Percentiles rank a stretch among this genome's conserved stretches.
Evolutionary conservation across 2,797 vertebrate genomes (phyloP).

Genomic region (Notolepis coatsorum): DNA sequence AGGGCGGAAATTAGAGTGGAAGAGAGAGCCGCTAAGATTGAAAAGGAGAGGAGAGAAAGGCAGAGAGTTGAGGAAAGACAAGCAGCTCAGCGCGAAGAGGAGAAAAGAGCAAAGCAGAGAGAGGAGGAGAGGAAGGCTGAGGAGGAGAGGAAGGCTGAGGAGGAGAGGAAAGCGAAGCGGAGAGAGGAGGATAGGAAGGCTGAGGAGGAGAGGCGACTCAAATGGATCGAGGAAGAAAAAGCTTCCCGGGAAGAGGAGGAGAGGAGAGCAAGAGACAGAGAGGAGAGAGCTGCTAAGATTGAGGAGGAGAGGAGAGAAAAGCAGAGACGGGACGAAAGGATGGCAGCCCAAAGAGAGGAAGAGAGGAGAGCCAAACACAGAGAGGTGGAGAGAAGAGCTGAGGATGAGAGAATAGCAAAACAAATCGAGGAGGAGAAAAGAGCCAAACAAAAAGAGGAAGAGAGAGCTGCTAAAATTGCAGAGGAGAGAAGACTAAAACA

Average conservation of each 20-base stretch:
- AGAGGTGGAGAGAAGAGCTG: slow-evolving; percentile 8
- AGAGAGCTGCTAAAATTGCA: too few species aligned
- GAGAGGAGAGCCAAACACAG: too few species aligned
- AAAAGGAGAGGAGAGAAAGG: slow-evolving; percentile 8
- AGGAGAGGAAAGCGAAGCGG: slow-evolving; percentile 12
- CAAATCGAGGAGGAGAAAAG: not conserved
- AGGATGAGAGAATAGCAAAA: slow-evolving; percentile 12
- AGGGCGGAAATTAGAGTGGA: slow-evolving; percentile 12
- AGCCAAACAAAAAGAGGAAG: slow-evolving; percentile 11
- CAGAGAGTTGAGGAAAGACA: too few species aligned
- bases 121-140: not conserved
- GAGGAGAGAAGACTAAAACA: too few species aligned
- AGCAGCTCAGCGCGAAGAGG: slow-evolving; percentile 18
- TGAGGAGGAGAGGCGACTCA: slow-evolving; percentile 7
- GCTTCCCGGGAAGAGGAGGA: slow-evolving; percentile 44
- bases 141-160: slow-evolving; percentile 2
- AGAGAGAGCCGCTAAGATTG: not conserved
- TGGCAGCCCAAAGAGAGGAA: slow-evolving; percentile 14
- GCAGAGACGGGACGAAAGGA: slow-evolving; percentile 19
- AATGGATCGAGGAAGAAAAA: slow-evolving; percentile 3
- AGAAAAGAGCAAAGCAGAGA: slow-evolving; percentile 4
- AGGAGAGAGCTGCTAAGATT: slow-evolving; percentile 17
- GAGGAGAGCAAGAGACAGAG: slow-evolving; percentile 53
- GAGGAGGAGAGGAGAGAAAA: slow-evolving; percentile 26
- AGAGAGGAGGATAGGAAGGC: slow-evolving; percentile 2